phyloP scores from a whole-genome alignment of 2,797 vertebrate species.

The Acanthurus lineatus region DNA sequence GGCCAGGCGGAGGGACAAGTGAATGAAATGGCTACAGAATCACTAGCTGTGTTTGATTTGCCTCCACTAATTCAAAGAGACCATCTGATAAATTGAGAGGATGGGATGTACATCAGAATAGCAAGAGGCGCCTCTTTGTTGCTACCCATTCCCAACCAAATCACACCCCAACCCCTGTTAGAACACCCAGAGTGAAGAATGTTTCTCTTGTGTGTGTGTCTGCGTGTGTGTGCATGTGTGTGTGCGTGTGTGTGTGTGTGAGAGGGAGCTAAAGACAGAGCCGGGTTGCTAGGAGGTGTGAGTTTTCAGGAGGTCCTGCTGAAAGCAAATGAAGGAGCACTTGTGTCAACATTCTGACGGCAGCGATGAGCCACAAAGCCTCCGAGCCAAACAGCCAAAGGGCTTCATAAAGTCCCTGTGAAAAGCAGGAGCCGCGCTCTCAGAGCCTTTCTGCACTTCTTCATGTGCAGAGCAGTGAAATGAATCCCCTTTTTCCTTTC shows the following conservation, averaged over 20 bases:
- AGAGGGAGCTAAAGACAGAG: constrained; percentile 18
- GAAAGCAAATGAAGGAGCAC: constrained; percentile 86
- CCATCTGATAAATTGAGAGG: constrained; percentile 81
- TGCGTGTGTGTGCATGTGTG: constrained; percentile 2
- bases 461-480: constrained; percentile 34
- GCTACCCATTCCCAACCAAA: constrained; percentile 73
- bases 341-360: constrained; percentile 82
- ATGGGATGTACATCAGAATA: constrained; percentile 83
- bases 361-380: constrained; percentile 71
- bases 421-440: constrained; percentile 24
- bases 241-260: constrained; percentile 15
- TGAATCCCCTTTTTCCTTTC: constrained; percentile 15
- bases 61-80: constrained; percentile 81
- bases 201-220: constrained; percentile 64
- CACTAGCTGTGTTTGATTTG: constrained; percentile 77
- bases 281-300: constrained; percentile 77
- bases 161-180: constrained; percentile 71
- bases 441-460: constrained; percentile 24
- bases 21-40: constrained; percentile 77
- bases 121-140: constrained; percentile 78
- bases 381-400: constrained; percentile 61
- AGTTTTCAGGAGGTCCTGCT: constrained; percentile 80
- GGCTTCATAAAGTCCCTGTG: constrained; percentile 52
- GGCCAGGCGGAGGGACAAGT: constrained; percentile 72
- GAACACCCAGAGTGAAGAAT: constrained; percentile 72